A percentile compares a stretch with the other conserved stretches of the same genome.
Conservation (phyloP, 2,797 vertebrate genomes). For the Calcarius lapponicus region DNA sequence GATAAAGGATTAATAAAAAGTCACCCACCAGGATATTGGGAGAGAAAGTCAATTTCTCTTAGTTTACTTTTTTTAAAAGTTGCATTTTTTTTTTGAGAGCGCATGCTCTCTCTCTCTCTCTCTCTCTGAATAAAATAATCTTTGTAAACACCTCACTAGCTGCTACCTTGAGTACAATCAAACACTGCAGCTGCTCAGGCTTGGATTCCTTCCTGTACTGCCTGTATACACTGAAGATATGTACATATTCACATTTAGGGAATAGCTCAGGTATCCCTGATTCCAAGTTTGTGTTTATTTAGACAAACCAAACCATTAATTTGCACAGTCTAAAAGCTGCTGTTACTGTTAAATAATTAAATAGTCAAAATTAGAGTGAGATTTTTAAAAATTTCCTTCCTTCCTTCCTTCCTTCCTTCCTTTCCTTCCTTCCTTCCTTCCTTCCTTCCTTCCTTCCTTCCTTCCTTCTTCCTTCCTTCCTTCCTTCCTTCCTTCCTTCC, state of each 20-base stretch:
- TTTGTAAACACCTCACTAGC: background rate
- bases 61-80: background rate
- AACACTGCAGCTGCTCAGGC: background rate
- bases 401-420: background rate
- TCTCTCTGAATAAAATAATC: background rate
- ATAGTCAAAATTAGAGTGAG: background rate
- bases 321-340: background rate
- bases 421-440: background rate
- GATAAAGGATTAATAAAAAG: conserved; percentile 19
- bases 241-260: background rate
- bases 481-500: too few species aligned
- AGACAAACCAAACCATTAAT: background rate
- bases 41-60: background rate
- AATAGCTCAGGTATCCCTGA: background rate
- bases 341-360: background rate
- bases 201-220: background rate
- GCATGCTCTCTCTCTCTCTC: background rate
- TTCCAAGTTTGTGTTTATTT: background rate
- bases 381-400: background rate
- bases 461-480: too few species aligned
- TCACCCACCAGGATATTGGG: background rate
- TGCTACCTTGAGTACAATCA: background rate
- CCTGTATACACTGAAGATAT: background rate
- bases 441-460: too few species aligned
- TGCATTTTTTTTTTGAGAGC: background rate